These are phyloP conservation scores for Ovis canadensis DNA, from an alignment of 2,113 vertebrate species.

Conservation along the genomic window DNA sequence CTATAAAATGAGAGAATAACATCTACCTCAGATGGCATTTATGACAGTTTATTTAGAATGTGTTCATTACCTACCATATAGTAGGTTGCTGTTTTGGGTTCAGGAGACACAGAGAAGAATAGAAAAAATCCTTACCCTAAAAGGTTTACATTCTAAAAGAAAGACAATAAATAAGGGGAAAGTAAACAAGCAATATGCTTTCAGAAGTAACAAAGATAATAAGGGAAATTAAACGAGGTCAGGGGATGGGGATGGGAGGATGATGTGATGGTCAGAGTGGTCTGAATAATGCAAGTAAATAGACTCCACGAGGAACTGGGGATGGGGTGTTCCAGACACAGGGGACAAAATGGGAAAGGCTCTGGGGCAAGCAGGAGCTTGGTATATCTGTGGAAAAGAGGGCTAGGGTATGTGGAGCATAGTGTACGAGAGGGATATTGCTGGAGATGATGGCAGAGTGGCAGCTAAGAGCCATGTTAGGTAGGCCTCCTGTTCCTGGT, in stretches of 20 bases:
- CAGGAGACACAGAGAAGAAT: background rate
- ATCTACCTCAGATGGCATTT: background rate
- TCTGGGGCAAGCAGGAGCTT: background rate
- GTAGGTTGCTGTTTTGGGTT: background rate
- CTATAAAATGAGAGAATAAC: background rate
- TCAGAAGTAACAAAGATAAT: background rate
- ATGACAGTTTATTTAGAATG: background rate
- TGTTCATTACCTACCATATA: background rate
- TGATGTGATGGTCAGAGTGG: background rate
- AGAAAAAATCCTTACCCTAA: background rate
- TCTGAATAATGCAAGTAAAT: background rate
- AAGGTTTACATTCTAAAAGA: background rate
- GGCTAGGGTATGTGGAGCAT: background rate
- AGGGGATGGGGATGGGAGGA: background rate
- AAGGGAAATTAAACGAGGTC: background rate
- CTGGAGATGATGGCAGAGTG: background rate
- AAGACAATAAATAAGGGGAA: background rate
- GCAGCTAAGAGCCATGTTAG: background rate
- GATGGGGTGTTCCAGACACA: background rate
- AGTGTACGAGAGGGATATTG: background rate
- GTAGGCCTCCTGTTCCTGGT: background rate
- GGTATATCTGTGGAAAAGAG: background rate
- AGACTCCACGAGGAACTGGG: background rate
- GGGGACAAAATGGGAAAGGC: background rate
- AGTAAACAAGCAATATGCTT: background rate